A percentile compares a stretch with the other conserved stretches of the same genome.
phyloP scores from a whole-genome alignment of 2,113 vertebrate genomes.

The Caranx ignobilis region DNA sequence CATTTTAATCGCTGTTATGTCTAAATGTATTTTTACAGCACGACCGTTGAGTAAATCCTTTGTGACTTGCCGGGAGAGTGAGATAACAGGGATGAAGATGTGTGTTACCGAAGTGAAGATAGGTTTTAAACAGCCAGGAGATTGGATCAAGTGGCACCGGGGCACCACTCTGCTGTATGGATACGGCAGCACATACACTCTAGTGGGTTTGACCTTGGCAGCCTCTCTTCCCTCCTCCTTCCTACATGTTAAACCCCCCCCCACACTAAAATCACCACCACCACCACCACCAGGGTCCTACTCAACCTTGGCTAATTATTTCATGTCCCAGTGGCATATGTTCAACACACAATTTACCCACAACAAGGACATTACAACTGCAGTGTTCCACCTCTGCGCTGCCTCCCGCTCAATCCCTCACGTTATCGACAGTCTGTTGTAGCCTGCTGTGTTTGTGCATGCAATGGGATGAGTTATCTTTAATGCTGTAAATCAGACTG shows the following conservation, averaged over 20 bases:
- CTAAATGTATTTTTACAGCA: slow-evolving; percentile 17
- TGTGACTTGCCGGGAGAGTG: neutral
- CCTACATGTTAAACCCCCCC: slow-evolving; percentile 41
- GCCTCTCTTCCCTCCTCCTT: slow-evolving; percentile 25
- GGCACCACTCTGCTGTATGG: slow-evolving; percentile 36
- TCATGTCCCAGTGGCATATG: slow-evolving; percentile 76
- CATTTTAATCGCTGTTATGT: slow-evolving; percentile 44
- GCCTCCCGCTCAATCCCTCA: slow-evolving; percentile 22
- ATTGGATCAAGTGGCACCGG: slow-evolving; percentile 11
- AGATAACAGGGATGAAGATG: slow-evolving; percentile 12
- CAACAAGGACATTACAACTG: slow-evolving; percentile 78
- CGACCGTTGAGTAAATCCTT: slow-evolving; percentile 11
- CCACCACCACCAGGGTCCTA: slow-evolving; percentile 52
- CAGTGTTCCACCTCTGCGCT: slow-evolving; percentile 54
- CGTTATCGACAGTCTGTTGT: neutral
- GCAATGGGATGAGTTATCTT: neutral
- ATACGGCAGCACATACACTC: slow-evolving; percentile 55
- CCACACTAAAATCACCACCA: too few relatives aligned
- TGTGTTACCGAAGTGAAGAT: neutral
- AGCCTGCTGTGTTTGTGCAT: neutral
- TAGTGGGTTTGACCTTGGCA: slow-evolving; percentile 75
- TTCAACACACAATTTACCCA: slow-evolving; percentile 72
- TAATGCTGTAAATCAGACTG: neutral
- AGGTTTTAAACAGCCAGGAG: neutral
- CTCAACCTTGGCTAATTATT: slow-evolving; percentile 83